These are phyloP conservation scores for Hystrix cristata DNA, from an alignment of 2,113 vertebrate species.

Conservation along the genomic window DNA sequence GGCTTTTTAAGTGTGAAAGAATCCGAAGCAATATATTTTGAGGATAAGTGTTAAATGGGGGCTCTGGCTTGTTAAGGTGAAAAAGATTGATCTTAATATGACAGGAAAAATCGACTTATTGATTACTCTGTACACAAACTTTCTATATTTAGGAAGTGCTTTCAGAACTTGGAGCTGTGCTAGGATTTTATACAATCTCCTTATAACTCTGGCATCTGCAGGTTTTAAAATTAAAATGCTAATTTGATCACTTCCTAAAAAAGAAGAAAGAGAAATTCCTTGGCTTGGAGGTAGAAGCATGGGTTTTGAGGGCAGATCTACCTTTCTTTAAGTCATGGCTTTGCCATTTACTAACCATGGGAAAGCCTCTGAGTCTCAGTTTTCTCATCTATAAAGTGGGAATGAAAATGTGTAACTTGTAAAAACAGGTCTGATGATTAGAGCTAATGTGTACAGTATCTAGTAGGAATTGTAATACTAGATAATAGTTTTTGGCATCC, in stretches of 20 bases:
- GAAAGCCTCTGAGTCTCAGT: background rate
- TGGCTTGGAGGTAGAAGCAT: background rate
- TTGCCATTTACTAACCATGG: background rate
- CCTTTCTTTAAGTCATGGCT: background rate
- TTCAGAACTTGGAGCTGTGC: background rate
- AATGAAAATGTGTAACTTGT: background rate
- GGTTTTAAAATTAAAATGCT: conserved; percentile 1
- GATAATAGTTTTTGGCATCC: background rate
- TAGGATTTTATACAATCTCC: background rate
- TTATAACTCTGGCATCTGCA: background rate
- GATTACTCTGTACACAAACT: background rate
- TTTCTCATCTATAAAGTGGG: background rate
- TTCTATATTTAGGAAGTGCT: background rate
- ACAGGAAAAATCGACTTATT: background rate
- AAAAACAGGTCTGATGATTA: background rate
- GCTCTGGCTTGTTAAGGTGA: background rate
- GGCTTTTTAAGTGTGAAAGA: background rate
- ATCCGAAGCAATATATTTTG: background rate
- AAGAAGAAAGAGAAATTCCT: background rate
- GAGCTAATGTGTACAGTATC: too few relatives aligned
- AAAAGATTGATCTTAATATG: background rate
- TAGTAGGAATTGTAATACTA: background rate
- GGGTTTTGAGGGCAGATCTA: background rate
- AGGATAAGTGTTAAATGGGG: background rate
- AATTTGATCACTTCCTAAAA: background rate